Evolutionary conservation across 2,888 invertebrate genomes (phyloP).

Genomic region (Lochmaea capreae): DNA sequence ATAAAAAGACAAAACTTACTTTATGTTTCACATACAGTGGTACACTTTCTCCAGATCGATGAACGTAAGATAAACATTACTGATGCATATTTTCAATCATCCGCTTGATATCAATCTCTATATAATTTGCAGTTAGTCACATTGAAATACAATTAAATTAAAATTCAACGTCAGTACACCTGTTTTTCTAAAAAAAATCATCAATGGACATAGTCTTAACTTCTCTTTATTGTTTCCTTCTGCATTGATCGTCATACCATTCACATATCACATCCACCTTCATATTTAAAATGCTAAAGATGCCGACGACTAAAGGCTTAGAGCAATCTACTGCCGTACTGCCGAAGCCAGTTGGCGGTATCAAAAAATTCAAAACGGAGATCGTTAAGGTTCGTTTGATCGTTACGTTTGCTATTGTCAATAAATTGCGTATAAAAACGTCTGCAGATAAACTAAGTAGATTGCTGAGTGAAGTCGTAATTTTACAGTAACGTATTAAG

Average conservation of each 20-base stretch:
- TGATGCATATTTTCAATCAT: too few species aligned
- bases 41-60: too few species aligned
- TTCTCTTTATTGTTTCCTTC: slow-evolving; percentile 21
- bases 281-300: slow-evolving; percentile 20
- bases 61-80: too few species aligned
- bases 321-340: neutral
- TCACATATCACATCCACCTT: slow-evolving; percentile 18
- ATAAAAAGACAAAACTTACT: too few species aligned
- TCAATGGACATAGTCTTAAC: slow-evolving; percentile 9
- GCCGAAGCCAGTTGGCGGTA: slow-evolving; percentile 8
- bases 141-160: neutral
- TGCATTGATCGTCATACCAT: slow-evolving; percentile 2
- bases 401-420: slow-evolving; percentile 24
- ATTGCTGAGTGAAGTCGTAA: slow-evolving; percentile 5
- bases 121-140: neutral
- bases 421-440: slow-evolving; percentile 24
- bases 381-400: slow-evolving; percentile 17
- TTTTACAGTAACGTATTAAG: slow-evolving; percentile 6
- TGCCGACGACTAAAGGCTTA: slow-evolving; percentile 13
- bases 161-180: neutral
- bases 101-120: neutral
- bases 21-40: too few species aligned
- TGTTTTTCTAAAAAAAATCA: slow-evolving; percentile 13
- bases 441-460: slow-evolving; percentile 5
- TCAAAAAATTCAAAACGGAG: slow-evolving; percentile 21